Conservation (phyloP, 1,140 invertebrate species). For the Triops longicaudatus region DNA sequence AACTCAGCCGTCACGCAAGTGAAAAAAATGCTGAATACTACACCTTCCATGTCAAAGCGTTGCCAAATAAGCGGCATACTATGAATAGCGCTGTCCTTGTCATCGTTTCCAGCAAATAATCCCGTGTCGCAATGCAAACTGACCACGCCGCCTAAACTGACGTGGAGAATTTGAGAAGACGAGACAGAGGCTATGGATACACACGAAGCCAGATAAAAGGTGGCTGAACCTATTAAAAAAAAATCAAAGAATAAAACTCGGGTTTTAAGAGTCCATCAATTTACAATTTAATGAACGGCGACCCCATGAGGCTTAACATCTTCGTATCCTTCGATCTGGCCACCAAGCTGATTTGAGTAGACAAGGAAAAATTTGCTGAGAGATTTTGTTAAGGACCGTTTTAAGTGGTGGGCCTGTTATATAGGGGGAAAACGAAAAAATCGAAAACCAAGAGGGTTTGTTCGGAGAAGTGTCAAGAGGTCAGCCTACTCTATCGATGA, state of each 20-base stretch:
- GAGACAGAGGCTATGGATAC: background rate
- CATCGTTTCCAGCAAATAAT: constrained; percentile 3
- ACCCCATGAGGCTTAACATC: background rate
- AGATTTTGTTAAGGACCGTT: background rate
- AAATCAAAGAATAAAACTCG: background rate
- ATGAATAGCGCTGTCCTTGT: constrained; percentile 5
- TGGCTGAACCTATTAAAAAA: background rate
- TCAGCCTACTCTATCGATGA: constrained; percentile 11
- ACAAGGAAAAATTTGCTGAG: background rate
- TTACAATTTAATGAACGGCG: background rate
- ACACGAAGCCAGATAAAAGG: background rate
- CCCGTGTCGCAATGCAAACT: background rate
- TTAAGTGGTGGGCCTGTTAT: constrained; percentile 8
- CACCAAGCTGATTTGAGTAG: background rate
- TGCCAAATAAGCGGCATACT: background rate
- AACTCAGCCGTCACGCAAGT: background rate
- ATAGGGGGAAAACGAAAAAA: background rate
- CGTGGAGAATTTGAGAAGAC: background rate
- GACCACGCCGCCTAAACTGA: background rate
- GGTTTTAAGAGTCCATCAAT: background rate
- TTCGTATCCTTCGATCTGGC: background rate
- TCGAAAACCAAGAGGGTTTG: background rate
- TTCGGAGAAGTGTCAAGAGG: constrained; percentile 4
- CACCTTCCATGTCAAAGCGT: background rate
- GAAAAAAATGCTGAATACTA: background rate